Percentiles rank a stretch among this genome's conserved stretches.
Conservation (phyloP, 2,888 invertebrate species). For the Seladonia tumulorum region DNA sequence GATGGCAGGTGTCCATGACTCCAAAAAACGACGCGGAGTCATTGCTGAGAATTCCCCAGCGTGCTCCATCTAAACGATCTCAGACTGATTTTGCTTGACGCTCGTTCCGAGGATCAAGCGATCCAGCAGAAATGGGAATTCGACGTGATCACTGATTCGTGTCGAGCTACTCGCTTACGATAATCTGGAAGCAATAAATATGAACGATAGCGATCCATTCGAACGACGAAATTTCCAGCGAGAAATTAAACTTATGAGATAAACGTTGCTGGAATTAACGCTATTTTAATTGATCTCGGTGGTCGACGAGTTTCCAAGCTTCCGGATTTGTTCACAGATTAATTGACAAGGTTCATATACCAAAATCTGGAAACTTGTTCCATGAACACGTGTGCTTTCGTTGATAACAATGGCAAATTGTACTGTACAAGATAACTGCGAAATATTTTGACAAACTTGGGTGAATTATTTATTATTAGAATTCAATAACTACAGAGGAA, state of each 20-base stretch:
- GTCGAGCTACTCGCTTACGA: conserved; percentile 35
- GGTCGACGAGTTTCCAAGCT: background rate
- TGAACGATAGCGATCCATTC: conserved; percentile 34
- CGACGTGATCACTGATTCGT: background rate
- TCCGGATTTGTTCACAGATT: background rate
- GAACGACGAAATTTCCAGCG: conserved; percentile 3
- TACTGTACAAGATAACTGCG: background rate
- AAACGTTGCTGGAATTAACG: background rate
- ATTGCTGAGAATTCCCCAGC: conserved; percentile 17
- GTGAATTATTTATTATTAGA: no score
- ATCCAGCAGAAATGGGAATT: background rate
- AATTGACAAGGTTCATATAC: background rate
- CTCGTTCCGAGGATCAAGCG: background rate
- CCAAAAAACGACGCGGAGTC: conserved; percentile 3
- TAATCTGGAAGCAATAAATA: conserved; percentile 64
- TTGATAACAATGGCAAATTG: background rate
- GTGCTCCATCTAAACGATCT: conserved; percentile 22
- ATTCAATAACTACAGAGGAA: no score
- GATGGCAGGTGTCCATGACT: conserved; percentile 60
- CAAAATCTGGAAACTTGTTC: background rate
- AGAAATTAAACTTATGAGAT: background rate
- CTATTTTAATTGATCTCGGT: background rate
- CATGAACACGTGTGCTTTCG: conserved; percentile 4
- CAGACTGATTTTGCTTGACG: conserved; percentile 20
- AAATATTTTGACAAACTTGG: background rate